Conservation (phyloP, 2,797 vertebrate genomes). For the Amazonetta brasiliensis region DNA sequence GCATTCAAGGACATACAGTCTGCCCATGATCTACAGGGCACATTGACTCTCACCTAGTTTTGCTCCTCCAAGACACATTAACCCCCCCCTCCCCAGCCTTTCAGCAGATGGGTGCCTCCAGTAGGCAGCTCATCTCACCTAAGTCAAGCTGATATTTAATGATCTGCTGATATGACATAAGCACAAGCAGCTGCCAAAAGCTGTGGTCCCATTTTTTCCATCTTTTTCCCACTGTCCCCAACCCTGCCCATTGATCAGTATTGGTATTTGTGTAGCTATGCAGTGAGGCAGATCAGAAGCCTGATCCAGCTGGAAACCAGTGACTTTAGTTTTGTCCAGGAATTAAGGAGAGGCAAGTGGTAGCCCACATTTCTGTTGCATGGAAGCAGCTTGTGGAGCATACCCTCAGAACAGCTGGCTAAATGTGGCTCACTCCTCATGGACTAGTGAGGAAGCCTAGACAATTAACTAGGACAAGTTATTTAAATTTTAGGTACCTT, state of each 20-base stretch:
- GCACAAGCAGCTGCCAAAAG: not conserved
- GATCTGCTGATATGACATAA: not conserved
- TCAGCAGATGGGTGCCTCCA: not conserved
- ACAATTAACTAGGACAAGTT: not conserved
- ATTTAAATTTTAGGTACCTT: not conserved
- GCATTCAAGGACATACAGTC: accelerated
- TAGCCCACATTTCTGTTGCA: not conserved
- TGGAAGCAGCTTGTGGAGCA: not conserved
- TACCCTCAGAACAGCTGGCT: not conserved
- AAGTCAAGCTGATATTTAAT: not conserved
- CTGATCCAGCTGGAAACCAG: not conserved
- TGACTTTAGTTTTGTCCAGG: not conserved
- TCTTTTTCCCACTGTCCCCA: not conserved
- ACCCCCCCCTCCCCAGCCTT: not conserved
- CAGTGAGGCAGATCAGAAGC: not conserved
- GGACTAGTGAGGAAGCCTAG: accelerated
- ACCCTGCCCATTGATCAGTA: not conserved
- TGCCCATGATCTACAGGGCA: not conserved
- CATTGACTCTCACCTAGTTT: not conserved
- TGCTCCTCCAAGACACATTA: not conserved
- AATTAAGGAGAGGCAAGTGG: not conserved
- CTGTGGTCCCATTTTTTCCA: not conserved
- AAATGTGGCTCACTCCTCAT: not conserved
- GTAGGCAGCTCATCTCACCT: not conserved
- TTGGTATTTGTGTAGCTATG: not conserved